phyloP scores from a whole-genome alignment of 2,113 vertebrate species.

The Pomatorhinus ruficollis region DNA sequence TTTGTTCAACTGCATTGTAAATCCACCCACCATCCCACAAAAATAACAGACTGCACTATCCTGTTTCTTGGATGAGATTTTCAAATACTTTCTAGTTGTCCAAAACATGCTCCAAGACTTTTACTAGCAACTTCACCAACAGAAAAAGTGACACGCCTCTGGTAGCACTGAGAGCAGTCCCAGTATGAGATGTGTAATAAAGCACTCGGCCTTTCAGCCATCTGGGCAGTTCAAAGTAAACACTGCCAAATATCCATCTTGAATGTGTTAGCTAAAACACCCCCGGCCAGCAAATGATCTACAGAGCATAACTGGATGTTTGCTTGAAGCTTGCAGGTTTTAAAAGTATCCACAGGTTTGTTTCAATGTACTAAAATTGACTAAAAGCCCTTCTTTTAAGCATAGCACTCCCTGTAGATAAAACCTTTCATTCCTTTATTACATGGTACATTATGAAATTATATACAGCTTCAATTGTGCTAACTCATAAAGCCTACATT shows the following conservation, averaged over 20 bases:
- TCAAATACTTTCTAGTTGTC: constrained; percentile 15
- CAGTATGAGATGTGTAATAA: background rate
- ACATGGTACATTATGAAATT: background rate
- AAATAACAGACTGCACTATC: constrained; percentile 50
- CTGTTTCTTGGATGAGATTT: constrained; percentile 38
- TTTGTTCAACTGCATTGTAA: constrained; percentile 27
- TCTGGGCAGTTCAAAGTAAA: background rate
- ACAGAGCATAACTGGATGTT: background rate
- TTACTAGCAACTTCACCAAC: background rate
- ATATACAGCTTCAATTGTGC: background rate
- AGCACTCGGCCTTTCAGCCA: background rate
- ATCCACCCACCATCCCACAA: constrained; percentile 35
- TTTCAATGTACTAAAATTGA: background rate
- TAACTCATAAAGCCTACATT: background rate
- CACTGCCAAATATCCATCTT: background rate
- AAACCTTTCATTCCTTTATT: background rate
- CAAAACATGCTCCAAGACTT: background rate
- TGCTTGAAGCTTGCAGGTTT: background rate
- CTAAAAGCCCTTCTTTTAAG: background rate
- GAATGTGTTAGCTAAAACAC: background rate
- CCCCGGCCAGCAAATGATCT: background rate
- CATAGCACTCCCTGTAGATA: background rate
- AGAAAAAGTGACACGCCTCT: background rate
- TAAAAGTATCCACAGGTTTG: background rate
- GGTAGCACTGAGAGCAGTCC: background rate